Base-by-base conservation (phyloP, 2,888 invertebrate species). In the Amphimallon solstitiale region DNA sequence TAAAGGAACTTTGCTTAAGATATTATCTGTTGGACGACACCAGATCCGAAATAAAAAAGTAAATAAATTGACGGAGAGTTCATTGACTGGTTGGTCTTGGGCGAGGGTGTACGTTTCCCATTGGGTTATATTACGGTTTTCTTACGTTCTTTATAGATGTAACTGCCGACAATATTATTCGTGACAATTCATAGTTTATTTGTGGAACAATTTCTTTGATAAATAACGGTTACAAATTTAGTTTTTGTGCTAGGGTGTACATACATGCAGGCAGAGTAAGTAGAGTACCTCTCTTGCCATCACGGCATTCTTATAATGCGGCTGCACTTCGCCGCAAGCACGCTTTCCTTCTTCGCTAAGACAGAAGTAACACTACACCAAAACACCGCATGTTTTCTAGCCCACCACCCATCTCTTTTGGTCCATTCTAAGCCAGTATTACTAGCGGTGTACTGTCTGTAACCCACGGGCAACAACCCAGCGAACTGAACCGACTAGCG, bases 251-350 rank as follows among this genome's bases (percentile, higher is more conserved):
- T 64, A 56, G 71, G 71, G 68, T 69, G 70, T 70, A 70, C 68
- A 70, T 70, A 71, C 70, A 70, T 70, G 68, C 70, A 70, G 69
- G 37, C 56, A 59, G 43, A 59, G 56, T 59, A 59, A 59, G 56
- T 59, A 38, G 38, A 63, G 74, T 87, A 88, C 88, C 88, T 88
- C 88, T 88, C 88, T 88, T 87, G 88, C 88, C 88, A 88, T 88
- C 87, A 88, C 88, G 88, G 88, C 88, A 88, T 88, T 85, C 82
- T 86, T 86, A 85, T 85, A 85, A 84, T 84, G 86, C 85, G 85
- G 82, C 81, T 77, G 77, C 74, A 75, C 75, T 74, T 75, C 77
- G 80, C 79, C 78, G 79, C 78, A 71, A 75, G 72, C 73, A 70
- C 71, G 67, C 73, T 66, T 63, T 66, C 70, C 65, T 66, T 63